Percentiles rank a stretch among this genome's conserved stretches.
Conservation (phyloP, 2,888 invertebrate genomes). For the Perdita meconis region DNA sequence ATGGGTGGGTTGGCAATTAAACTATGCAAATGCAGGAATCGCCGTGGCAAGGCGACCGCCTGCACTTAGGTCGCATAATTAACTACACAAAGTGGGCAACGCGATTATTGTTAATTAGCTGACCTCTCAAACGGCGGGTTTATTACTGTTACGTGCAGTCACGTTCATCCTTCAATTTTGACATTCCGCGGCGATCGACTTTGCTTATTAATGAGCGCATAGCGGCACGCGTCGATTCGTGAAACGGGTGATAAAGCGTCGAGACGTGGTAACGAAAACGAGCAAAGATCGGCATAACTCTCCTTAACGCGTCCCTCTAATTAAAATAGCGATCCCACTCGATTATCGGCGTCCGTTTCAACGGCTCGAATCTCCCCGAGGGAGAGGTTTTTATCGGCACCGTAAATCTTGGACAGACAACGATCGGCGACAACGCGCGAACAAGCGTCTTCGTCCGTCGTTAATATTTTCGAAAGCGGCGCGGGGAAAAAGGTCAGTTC, state of each 20-base stretch:
- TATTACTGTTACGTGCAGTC: slow-evolving; percentile 36
- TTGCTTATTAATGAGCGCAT: no score
- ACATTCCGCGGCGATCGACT: background rate
- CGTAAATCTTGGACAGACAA: slow-evolving; percentile 28
- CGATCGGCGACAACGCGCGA: slow-evolving; percentile 22
- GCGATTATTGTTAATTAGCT: slow-evolving; percentile 61
- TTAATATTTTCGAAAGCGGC: slow-evolving; percentile 56
- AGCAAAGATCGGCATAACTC: background rate
- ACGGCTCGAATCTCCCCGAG: slow-evolving; percentile 12
- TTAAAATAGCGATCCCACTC: slow-evolving; percentile 42
- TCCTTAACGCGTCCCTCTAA: slow-evolving; percentile 20
- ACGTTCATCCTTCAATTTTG: slow-evolving; percentile 20
- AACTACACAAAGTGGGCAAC: slow-evolving; percentile 48
- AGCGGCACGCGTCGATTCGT: background rate
- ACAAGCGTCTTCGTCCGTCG: background rate
- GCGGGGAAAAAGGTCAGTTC: slow-evolving; percentile 60
- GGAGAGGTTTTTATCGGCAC: slow-evolving; percentile 12
- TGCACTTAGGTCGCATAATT: slow-evolving; percentile 58
- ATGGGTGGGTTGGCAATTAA: slow-evolving; percentile 43
- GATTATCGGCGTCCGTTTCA: background rate
- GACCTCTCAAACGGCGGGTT: slow-evolving; percentile 45
- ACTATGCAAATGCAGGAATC: slow-evolving; percentile 57
- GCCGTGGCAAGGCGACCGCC: slow-evolving; percentile 45
- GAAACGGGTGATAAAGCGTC: background rate
- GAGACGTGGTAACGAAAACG: background rate